Percentiles rank a stretch among this genome's conserved stretches.
These are phyloP conservation scores for Spilogale gracilis DNA, from an alignment of 2,113 vertebrate genomes.

Conservation along the genomic window DNA sequence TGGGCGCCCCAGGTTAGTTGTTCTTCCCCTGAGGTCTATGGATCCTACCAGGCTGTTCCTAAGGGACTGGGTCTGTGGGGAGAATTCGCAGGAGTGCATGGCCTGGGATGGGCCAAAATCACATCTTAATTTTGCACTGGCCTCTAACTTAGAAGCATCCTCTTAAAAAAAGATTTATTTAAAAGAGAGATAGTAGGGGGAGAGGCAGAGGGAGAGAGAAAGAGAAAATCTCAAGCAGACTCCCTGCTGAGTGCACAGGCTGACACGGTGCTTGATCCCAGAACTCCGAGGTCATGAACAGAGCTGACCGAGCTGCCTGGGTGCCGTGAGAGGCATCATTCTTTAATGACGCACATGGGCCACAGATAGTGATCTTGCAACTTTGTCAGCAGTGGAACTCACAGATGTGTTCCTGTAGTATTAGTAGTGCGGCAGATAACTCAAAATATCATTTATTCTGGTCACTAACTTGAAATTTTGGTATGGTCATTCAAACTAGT, in stretches of 20 bases:
- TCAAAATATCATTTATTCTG: not conserved
- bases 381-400: not conserved
- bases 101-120: not conserved
- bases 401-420: not conserved
- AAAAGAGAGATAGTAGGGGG: not conserved
- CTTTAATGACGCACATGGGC: not conserved
- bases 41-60: too few relatives aligned
- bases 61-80: fast-evolving
- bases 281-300: not conserved
- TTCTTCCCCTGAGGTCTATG: not conserved
- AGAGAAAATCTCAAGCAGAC: not conserved
- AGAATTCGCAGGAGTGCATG: not conserved
- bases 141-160: not conserved
- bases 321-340: not conserved
- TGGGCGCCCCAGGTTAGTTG: not conserved
- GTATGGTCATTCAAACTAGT: not conserved
- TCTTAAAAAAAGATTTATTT: not conserved
- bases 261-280: not conserved
- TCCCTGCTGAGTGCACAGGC: not conserved
- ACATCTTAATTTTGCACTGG: not conserved
- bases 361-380: fast-evolving
- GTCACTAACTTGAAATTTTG: not conserved
- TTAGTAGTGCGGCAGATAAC: not conserved
- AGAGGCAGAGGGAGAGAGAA: not conserved
- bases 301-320: not conserved